Evolutionary conservation across 2,113 vertebrate species (phyloP), one percentile per base, ranked within the genome.

Genomic region (Dipodomys ordii): DNA sequence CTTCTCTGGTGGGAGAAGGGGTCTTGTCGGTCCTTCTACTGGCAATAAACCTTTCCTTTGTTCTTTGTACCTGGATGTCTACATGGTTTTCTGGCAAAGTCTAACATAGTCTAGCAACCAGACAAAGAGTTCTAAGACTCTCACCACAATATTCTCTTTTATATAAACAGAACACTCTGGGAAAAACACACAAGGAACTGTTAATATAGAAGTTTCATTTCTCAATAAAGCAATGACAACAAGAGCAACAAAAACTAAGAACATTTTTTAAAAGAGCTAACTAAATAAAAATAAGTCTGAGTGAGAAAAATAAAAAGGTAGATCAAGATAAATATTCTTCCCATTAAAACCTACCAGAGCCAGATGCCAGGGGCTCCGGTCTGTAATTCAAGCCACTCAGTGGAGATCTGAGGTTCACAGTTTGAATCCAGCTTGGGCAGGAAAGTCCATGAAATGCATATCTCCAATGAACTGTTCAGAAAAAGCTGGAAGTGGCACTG

Each of bases 291-390:
- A 68, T 13, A 35, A 71, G 73, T 77, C 27, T 86, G 27, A 8
- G 49, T 89, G 57, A 25, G 18, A 73, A 83, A 94, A 64, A 77
- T n/a, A 60, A 90, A 81, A 65, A 71, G 67, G 19, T 57, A 57
- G 1, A 74, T 87, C 62, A 81, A 69, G 28, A 86, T 60, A 95
- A 92, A 76, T 69, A 57, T 85, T 79, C 15, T 90, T 39, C 28
- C 62, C 11, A 20, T 22, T 64, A 80, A 87, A 90, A 77, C 28
- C n/a, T 27, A 53, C 27, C 72, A 71, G 53, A 57, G 53, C 2
- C 15, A 57, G 53, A 57, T 57, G 53, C 3, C 53, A 16, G 53
- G 12, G 53, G 12, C 53, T 57, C 53, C 12, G 0, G 15, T 16
- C 15, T 57, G 12, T 57, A 16, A 57, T 57, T 57, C 53, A 15